Base-by-base conservation (phyloP, 2,797 vertebrate species). In the Trematomus bernacchii region DNA sequence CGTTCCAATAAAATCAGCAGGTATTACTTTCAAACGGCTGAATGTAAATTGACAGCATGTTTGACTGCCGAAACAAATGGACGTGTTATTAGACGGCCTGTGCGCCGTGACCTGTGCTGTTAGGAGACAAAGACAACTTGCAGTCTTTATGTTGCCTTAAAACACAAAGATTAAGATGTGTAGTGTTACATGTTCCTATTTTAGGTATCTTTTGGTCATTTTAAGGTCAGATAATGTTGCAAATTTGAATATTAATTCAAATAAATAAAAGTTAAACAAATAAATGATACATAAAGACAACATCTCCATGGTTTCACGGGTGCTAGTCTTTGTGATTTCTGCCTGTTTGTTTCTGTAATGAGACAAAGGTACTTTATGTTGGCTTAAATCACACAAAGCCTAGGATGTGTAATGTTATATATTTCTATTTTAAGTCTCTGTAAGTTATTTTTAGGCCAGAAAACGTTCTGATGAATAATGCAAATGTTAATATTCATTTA, bases 1-100 rank as follows among this genome's bases (percentile, higher is more conserved):
- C 83, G 84, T 84, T 87, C 90, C 87, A 90, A 91, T 92, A 83
- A 91, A 91, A 94, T 86, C 90, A 91, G 80, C 82, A 84, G 76
- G 82, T 91, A 86, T 90, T 88, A 85, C 88, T 90, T 82, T 87
- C 72, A 84, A 84, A 81, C 74, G 78, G 62, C 80, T 80, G 85
- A 57, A 91, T 85, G 82, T 73, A 74, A 86, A 81, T 64, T 77
- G 91, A 90, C 90, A 88, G 84, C 71, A 51, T 21, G 80, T 87
- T 74, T 76, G 83, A 83, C 70, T 53, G 83, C 18, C 12, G 70
- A 51, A 69, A 82, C 86, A 77, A 85, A 87, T 68, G 55, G 16
- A 53, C 12, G 57, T 27, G 73, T 71, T 75, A 51, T 68, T 46
- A 61, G 66, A 12, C 30, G 76, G 73, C 82, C 75, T 61, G 48